Evolutionary conservation across 2,113 vertebrate genomes (phyloP).

Genomic region (Gymnobelideus leadbeateri): DNA sequence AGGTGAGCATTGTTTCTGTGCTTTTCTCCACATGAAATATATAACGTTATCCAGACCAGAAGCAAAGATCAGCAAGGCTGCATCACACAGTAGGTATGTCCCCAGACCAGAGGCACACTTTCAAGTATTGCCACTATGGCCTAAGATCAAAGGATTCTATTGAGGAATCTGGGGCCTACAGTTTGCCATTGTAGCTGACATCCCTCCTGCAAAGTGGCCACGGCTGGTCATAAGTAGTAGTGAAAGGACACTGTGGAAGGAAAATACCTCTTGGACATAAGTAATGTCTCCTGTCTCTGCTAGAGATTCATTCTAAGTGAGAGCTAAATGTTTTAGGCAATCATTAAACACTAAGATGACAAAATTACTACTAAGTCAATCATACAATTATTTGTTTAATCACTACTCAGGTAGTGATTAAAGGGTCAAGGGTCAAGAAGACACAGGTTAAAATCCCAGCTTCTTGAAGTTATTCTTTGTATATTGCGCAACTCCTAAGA

Average conservation of each 20-base stretch:
- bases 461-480: neutral
- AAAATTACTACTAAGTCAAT: neutral
- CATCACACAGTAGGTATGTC: neutral
- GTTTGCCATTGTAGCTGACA: neutral
- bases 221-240: neutral
- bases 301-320: neutral
- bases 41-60: neutral
- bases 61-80: neutral
- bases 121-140: neutral
- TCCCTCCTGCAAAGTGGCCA: neutral
- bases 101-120: neutral
- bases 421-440: too few species aligned
- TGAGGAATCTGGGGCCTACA: neutral
- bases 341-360: neutral
- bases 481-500: neutral
- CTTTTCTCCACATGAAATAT: neutral
- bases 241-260: neutral
- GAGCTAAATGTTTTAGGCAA: neutral
- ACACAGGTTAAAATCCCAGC: neutral
- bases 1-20: neutral
- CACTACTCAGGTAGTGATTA: too few species aligned
- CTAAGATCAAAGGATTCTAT: neutral
- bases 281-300: neutral
- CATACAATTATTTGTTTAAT: neutral
- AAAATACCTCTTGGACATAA: neutral